Evolutionary conservation across 2,113 vertebrate species (phyloP).

Genomic region (Pandion haliaetus): DNA sequence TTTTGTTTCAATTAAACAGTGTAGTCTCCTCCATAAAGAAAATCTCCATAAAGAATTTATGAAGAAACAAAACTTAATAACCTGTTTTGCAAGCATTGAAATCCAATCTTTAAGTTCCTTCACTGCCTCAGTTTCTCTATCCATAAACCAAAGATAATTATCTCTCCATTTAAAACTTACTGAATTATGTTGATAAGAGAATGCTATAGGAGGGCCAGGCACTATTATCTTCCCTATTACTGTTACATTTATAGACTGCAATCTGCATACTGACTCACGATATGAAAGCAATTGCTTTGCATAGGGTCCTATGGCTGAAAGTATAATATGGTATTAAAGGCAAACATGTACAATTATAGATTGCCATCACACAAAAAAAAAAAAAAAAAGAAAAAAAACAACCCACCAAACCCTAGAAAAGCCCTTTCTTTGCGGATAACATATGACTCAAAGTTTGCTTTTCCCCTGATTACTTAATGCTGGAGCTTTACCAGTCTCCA

Average conservation of each 20-base stretch:
- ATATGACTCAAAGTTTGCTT: conserved; percentile 36
- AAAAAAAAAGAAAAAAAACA: no score
- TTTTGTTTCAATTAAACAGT: neutral
- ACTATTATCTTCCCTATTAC: neutral
- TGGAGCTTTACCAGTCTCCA: conserved; percentile 33
- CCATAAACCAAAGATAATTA: neutral
- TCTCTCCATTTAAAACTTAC: neutral
- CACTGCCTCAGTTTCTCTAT: neutral
- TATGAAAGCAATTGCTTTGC: neutral
- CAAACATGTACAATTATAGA: neutral
- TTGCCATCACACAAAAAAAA: neutral
- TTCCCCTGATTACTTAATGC: neutral
- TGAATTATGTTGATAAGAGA: neutral
- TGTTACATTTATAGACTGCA: neutral
- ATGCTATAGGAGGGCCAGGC: neutral
- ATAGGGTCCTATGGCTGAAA: neutral
- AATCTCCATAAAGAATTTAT: neutral
- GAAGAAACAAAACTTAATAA: neutral
- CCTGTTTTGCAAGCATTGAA: neutral
- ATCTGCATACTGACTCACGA: neutral
- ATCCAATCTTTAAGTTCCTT: neutral
- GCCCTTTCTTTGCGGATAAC: conserved; percentile 2
- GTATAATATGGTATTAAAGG: neutral
- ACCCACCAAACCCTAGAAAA: neutral
- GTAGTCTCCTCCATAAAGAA: neutral